phyloP scores from a whole-genome alignment of 2,113 vertebrate genomes.

The Miniopterus natalensis region DNA sequence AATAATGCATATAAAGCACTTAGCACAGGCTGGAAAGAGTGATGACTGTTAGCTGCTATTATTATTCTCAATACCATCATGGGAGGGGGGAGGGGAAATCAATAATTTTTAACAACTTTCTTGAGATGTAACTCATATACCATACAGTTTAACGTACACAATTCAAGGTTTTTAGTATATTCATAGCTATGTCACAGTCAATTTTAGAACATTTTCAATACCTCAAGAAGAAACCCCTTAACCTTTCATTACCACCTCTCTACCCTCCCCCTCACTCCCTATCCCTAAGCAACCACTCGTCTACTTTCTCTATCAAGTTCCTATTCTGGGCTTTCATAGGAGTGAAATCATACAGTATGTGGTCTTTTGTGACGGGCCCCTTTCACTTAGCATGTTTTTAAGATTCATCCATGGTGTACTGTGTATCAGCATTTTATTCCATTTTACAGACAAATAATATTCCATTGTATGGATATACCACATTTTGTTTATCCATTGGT shows the following conservation, averaged over 20 bases:
- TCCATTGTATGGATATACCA: neutral
- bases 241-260: neutral
- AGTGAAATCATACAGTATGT: neutral
- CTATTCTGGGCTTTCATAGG: neutral
- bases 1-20: neutral
- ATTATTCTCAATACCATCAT: neutral
- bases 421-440: neutral
- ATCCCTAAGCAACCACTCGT: neutral
- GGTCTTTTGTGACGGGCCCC: neutral
- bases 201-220: neutral
- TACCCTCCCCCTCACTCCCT: accelerated
- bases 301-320: neutral
- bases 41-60: neutral
- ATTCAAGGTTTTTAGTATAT: neutral
- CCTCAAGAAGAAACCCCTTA: neutral
- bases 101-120: neutral
- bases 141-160: neutral
- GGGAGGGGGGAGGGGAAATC: neutral
- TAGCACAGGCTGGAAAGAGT: neutral
- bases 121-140: neutral
- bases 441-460: neutral
- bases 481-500: neutral
- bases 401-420: neutral
- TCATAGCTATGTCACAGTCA: neutral
- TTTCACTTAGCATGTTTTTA: neutral